Conservation (phyloP, 2,113 vertebrate species). For the Greenwoodochromis staneri region DNA sequence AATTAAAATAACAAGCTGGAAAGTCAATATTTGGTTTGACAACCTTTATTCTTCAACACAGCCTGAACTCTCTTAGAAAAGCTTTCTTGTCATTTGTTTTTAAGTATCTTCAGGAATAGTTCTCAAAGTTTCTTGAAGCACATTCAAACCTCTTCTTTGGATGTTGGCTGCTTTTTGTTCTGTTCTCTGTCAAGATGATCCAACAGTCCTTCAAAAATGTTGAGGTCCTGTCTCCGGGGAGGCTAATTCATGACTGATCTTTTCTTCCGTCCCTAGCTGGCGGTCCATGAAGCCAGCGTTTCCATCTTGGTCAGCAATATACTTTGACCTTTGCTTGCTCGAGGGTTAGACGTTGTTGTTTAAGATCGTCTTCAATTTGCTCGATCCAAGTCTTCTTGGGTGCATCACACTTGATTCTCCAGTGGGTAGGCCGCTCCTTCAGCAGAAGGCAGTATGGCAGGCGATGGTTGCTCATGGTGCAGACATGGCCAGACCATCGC, state of each 20-base stretch:
- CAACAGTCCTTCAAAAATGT: not conserved
- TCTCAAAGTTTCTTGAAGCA: not conserved
- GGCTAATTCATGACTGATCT: not conserved
- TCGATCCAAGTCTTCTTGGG: not conserved
- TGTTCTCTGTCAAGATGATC: not conserved
- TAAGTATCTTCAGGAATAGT: not conserved
- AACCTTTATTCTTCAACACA: not conserved
- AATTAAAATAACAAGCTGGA: not conserved
- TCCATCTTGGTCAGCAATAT: not conserved
- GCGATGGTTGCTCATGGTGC: accelerated
- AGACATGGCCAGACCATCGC: not conserved
- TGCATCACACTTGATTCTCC: not conserved
- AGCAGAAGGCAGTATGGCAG: accelerated
- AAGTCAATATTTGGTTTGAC: not conserved
- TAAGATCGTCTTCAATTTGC: not conserved
- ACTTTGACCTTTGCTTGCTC: not conserved
- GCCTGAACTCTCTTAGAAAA: not conserved
- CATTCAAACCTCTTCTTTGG: not conserved
- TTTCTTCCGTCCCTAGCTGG: not conserved
- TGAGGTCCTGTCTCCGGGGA: accelerated
- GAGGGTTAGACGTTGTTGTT: accelerated
- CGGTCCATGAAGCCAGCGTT: accelerated
- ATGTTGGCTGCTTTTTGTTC: not conserved
- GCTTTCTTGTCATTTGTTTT: not conserved
- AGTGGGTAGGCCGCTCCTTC: not conserved